phyloP scores from a whole-genome alignment of 1,140 invertebrate species.

The Ceratina australensis region DNA sequence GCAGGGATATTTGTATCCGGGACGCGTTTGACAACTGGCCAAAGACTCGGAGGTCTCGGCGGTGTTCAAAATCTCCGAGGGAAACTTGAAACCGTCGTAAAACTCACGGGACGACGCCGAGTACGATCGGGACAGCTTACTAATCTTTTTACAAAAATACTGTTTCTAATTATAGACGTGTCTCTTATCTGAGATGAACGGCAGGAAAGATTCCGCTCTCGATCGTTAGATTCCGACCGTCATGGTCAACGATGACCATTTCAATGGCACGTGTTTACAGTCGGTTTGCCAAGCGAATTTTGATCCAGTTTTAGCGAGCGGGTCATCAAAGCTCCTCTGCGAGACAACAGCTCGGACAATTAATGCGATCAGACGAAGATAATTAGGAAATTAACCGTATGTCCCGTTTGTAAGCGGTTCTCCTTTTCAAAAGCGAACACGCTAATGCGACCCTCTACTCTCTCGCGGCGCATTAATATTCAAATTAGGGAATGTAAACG shows the following conservation, averaged over 20 bases:
- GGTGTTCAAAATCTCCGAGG: too few species aligned
- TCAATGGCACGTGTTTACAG: slow-evolving; percentile 42
- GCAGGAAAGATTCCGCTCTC: slow-evolving; percentile 26
- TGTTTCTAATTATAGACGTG: too few species aligned
- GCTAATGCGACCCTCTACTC: background rate
- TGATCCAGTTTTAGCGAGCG: slow-evolving; percentile 38
- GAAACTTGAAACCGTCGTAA: too few species aligned
- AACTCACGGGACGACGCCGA: too few species aligned
- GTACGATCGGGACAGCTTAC: too few species aligned
- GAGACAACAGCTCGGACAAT: background rate
- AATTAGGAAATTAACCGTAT: background rate
- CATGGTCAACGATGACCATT: slow-evolving; percentile 2
- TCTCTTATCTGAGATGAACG: background rate
- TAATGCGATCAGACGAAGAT: slow-evolving; percentile 6
- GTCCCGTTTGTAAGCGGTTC: background rate
- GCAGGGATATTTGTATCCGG: background rate
- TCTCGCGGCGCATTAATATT: too few species aligned
- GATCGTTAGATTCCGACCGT: slow-evolving; percentile 39
- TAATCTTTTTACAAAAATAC: too few species aligned
- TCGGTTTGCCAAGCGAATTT: slow-evolving; percentile 54
- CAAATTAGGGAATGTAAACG: background rate
- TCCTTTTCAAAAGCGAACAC: background rate
- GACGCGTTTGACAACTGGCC: too few species aligned
- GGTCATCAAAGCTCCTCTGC: background rate
- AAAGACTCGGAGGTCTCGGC: too few species aligned